phyloP scores from a whole-genome alignment of 2,113 vertebrate species.

The Eira barbara region DNA sequence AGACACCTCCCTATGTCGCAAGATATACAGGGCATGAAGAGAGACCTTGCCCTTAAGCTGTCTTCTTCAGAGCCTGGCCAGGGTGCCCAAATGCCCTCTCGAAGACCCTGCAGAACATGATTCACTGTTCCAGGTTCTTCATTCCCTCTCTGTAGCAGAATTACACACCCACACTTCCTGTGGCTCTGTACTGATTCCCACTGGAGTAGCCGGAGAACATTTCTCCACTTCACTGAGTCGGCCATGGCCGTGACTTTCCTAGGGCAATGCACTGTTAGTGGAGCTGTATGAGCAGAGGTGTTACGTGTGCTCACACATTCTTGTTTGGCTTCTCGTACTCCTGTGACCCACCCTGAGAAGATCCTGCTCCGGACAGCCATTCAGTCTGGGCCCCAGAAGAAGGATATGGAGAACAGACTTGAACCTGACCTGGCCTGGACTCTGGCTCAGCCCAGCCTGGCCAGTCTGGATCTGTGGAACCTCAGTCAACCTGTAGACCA shows the following conservation, averaged over 20 bases:
- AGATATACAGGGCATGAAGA: neutral
- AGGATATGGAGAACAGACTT: neutral
- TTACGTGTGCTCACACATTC: rapidly evolving
- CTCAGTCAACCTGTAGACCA: neutral
- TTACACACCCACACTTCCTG: neutral
- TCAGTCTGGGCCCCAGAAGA: neutral
- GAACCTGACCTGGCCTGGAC: neutral
- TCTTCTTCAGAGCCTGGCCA: neutral
- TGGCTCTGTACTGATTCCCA: neutral
- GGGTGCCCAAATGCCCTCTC: neutral
- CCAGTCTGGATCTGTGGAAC: neutral
- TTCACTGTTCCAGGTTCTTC: neutral
- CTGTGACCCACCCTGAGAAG: neutral
- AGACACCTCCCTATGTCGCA: neutral
- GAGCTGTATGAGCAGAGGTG: neutral
- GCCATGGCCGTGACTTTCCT: neutral
- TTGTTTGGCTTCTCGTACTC: neutral
- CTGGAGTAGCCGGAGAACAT: neutral
- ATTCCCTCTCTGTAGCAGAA: neutral
- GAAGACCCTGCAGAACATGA: neutral
- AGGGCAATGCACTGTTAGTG: neutral
- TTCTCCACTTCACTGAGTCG: neutral
- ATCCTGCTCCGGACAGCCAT: neutral
- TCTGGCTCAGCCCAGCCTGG: neutral
- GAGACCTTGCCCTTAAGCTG: neutral